Percentiles rank a stretch among this genome's conserved stretches.
These are phyloP conservation scores for Nymphalis urticae DNA, from an alignment of 2,888 invertebrate genomes.

Conservation along the genomic window DNA sequence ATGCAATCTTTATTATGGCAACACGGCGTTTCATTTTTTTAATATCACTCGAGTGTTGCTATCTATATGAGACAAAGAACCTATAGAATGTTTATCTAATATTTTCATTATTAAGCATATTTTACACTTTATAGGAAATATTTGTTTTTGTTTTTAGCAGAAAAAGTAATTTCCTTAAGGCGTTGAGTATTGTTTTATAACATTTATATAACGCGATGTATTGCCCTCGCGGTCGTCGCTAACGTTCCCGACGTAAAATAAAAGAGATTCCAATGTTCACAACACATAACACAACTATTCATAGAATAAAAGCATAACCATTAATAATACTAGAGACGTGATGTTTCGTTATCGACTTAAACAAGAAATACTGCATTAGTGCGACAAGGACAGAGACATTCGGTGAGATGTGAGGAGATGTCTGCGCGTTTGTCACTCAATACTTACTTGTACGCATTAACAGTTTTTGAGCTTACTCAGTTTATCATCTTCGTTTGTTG, in stretches of 20 bases:
- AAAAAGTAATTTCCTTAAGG: too few species aligned
- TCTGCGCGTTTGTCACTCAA: background rate
- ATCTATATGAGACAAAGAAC: background rate
- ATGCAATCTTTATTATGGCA: background rate
- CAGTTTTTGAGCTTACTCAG: too few species aligned
- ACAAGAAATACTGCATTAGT: constrained; percentile 7
- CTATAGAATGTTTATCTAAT: background rate
- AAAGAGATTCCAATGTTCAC: constrained; percentile 14
- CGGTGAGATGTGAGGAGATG: background rate
- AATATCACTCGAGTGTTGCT: background rate
- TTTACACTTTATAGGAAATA: too few species aligned
- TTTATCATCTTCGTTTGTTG: too few species aligned
- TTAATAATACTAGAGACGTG: constrained; percentile 24
- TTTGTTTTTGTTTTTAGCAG: too few species aligned
- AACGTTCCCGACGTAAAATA: background rate
- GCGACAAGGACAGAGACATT: background rate
- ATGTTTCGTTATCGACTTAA: constrained; percentile 7
- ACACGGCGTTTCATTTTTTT: background rate
- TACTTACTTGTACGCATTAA: too few species aligned
- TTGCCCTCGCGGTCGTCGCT: too few species aligned
- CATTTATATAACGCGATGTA: background rate
- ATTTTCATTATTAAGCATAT: too few species aligned
- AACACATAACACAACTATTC: constrained; percentile 14
- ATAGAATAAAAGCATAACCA: constrained; percentile 15
- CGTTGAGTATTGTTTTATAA: background rate